These are phyloP conservation scores for Periparus ater DNA, from an alignment of 2,797 vertebrate species.

Conservation along the genomic window DNA sequence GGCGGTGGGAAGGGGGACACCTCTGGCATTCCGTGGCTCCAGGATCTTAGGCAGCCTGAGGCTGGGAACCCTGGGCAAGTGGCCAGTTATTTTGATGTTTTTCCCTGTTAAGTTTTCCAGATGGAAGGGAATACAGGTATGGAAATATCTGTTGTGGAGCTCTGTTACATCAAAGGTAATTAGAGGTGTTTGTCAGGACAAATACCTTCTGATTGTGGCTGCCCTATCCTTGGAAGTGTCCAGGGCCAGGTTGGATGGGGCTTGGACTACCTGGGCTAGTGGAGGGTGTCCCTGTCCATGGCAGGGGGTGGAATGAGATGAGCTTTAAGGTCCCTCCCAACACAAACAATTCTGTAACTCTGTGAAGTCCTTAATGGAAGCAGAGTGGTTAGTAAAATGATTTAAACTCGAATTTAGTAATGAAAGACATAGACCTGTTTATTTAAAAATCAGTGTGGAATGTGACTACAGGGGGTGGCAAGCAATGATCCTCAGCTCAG, in stretches of 20 bases:
- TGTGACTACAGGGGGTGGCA: rapidly evolving
- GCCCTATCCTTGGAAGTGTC: background rate
- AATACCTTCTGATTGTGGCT: background rate
- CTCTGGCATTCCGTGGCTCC: rapidly evolving
- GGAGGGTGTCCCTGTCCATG: background rate
- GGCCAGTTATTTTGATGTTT: rapidly evolving
- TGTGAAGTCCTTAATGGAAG: background rate
- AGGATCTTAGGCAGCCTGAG: background rate
- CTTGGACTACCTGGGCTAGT: background rate
- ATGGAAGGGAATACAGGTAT: background rate
- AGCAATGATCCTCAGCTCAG: background rate
- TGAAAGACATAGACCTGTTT: rapidly evolving
- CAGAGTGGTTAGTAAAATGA: rapidly evolving
- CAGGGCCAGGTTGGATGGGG: background rate
- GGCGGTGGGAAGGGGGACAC: background rate
- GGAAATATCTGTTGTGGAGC: too few species aligned
- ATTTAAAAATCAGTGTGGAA: rapidly evolving
- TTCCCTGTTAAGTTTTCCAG: background rate
- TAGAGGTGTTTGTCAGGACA: background rate
- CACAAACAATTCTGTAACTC: background rate
- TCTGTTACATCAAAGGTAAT: background rate
- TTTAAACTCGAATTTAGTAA: background rate
- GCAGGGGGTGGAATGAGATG: background rate
- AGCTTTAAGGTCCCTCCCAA: background rate
- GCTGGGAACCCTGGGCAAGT: background rate